These are phyloP conservation scores for Passer montanus DNA, from an alignment of 2,113 vertebrate genomes.

Conservation along the genomic window DNA sequence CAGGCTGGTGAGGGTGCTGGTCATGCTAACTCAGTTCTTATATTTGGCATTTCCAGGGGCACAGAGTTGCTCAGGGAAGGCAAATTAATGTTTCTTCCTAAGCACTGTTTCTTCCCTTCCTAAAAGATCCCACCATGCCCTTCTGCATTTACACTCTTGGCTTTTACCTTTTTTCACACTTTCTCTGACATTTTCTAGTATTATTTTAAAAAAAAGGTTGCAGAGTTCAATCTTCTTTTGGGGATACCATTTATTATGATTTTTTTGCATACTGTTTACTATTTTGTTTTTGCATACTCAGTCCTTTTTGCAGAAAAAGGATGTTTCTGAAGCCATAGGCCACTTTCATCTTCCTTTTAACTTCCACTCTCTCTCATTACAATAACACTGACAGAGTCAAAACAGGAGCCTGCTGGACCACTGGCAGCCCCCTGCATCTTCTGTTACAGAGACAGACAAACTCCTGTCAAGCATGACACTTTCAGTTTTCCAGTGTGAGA, in stretches of 20 bases:
- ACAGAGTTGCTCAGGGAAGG: background rate
- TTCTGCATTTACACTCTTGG: background rate
- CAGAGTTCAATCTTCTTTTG: background rate
- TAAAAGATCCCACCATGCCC: background rate
- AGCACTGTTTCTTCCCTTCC: background rate
- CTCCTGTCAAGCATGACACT: background rate
- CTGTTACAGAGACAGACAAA: background rate
- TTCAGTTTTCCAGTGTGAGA: background rate
- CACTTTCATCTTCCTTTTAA: background rate
- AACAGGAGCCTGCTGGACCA: background rate
- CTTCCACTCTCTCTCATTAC: background rate
- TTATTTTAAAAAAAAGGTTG: background rate
- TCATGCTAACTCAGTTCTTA: background rate
- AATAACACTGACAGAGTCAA: background rate
- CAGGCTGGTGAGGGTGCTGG: background rate
- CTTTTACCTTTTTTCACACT: background rate
- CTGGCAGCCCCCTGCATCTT: background rate
- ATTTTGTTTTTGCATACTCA: background rate
- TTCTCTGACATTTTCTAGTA: background rate
- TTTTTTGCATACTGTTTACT: background rate
- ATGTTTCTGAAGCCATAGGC: background rate
- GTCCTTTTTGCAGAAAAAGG: background rate
- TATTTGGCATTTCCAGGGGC: background rate
- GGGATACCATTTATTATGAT: background rate
- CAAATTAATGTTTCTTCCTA: background rate